Evolutionary conservation across 1,140 invertebrate species (phyloP), one percentile per base, ranked within the genome.

Genomic region (Leptinotarsa texana): DNA sequence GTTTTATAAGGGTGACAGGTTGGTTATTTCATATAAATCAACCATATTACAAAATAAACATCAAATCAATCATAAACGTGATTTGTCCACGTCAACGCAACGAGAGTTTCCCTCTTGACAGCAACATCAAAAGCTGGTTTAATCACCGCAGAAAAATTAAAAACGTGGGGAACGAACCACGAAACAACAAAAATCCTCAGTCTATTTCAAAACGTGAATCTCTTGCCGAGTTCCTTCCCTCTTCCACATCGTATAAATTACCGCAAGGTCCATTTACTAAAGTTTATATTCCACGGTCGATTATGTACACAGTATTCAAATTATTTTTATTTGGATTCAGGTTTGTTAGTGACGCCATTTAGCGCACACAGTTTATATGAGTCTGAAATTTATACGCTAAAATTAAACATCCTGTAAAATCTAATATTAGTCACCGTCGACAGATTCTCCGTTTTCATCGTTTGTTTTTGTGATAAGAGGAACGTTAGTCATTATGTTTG

Each of bases 231-330:
- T 67, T 67, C 42, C 65, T 67, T 67, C 65, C 65, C 65, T 67
- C 65, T 27, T 67, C 42, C 22, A 67, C 22, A 24, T 57, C 51
- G 51, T 17, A 73, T 69, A 68, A 75, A 75, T 75, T 75, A 65
- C 72, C 62, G 33, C 67, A 76, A 78, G 77, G 77, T 61, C 69
- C 77, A 75, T 78, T 78, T 78, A 70, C 62, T 47, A 62, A 73
- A 73, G 70, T 73, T 78, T 73, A 78, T 78, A 78, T 75, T 78
- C 72, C 74, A 75, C 77, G 77, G 63, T 75, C 74, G 66, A 78
- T 78, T 78, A 70, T 72, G 70, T 72, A 69, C 71, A 71, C 67
- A 75, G 70, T 78, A 75, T 63, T 73, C 70, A 74, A 78, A 75
- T 78, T 78, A 78, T 75, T 73, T 78, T 78, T 78, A 78, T 78